phyloP scores from a whole-genome alignment of 2,888 invertebrate species.

The Rhingia rostrata region DNA sequence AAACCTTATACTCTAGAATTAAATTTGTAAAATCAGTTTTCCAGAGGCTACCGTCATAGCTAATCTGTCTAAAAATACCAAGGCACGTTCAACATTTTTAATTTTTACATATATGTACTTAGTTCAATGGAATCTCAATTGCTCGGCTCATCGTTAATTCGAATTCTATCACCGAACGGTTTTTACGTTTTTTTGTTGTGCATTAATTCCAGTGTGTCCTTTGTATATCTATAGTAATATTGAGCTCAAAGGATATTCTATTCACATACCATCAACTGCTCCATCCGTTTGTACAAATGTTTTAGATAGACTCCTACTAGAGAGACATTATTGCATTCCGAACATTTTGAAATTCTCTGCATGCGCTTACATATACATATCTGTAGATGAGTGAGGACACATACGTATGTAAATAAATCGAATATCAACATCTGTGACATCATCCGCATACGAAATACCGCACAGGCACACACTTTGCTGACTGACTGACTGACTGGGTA shows the following conservation, averaged over 20 bases:
- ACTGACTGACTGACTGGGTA: conserved; percentile 52
- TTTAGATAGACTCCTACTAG: conserved; percentile 5
- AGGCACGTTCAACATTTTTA: too few relatives aligned
- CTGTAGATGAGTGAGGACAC: conserved; percentile 5
- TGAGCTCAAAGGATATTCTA: conserved; percentile 56
- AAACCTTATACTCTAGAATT: too few relatives aligned
- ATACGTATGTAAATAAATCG: conserved; percentile 35
- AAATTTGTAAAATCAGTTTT: too few relatives aligned
- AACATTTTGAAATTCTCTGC: conserved; percentile 43
- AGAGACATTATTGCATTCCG: conserved; percentile 71
- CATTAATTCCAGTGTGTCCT: conserved; percentile 25
- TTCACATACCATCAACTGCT: conserved; percentile 11
- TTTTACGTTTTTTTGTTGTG: conserved; percentile 47
- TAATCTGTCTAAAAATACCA: too few relatives aligned
- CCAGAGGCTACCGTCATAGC: too few relatives aligned
- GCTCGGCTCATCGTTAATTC: conserved; percentile 66
- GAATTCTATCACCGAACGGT: conserved; percentile 69
- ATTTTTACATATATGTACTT: too few relatives aligned
- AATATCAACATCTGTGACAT: conserved; percentile 71
- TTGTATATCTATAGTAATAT: conserved; percentile 45
- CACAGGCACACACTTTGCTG: conserved; percentile 31
- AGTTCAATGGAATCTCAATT: conserved; percentile 58
- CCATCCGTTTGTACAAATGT: conserved; percentile 18
- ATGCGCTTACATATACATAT: conserved; percentile 3
- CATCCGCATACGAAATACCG: conserved; percentile 61